Evolutionary conservation across 2,797 vertebrate species (phyloP), one percentile per base, ranked within the genome.

Genomic region (Mareca penelope): DNA sequence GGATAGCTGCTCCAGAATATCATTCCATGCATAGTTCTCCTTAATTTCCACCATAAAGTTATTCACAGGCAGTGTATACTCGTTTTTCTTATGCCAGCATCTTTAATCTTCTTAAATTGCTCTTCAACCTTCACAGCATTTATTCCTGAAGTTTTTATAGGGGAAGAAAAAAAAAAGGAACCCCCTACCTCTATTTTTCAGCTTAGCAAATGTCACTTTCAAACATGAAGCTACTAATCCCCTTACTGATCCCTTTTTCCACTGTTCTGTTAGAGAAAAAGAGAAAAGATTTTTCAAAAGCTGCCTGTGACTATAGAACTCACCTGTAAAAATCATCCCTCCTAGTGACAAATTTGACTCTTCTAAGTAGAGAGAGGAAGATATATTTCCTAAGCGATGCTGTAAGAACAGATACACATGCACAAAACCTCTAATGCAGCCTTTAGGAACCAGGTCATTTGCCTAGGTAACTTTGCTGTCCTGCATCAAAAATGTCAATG

Each of bases 1-100:
- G 39, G 68, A 90, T 64, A 22, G 75, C 48, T 67, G 53, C 64
- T 70, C 24, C 65, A 82, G 64, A 64, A 71, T 33, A 57, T 87
- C 50, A 89, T 68, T 91, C 22, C 63, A 46, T 75, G 63, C 65
- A 64, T 35, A 85, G 22, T 15, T 89, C 56, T 85, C 81, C 14
- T 9, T 71, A 68, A 94, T 89, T 92, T 83, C 76, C 53, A 71
- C 56, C 53, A 92, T 78, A 89, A 92, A 78, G 92, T 88, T 89
- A 52, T 68, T 89, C 91, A 78, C 79, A 31, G 48, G 31, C 60
- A 60, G 19, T 28, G 18, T 3, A 67, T 48, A 31, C 48, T 67
- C 42, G 18, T 89, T 87, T 70, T 92, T 55, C 8, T 88, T 77
- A 80, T 26, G 69, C 44, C 33, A 44, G 64, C 28, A 24, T 33